Percentiles rank a stretch among this genome's conserved stretches.
Evolutionary conservation across 2,797 vertebrate genomes (phyloP).

Genomic region (Harpagifer antarcticus): DNA sequence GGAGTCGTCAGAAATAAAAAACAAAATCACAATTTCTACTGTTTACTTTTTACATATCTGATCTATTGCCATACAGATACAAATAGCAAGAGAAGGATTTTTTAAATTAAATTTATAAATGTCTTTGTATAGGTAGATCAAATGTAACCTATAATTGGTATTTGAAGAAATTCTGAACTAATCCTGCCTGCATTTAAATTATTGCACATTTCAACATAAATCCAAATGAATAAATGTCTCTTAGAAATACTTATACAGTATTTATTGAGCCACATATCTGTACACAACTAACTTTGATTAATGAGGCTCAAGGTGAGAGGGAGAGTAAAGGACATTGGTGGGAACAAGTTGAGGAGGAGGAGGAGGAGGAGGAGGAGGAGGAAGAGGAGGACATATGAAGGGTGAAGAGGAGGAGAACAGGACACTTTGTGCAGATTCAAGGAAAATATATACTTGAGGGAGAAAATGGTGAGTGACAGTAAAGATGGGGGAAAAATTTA

Average conservation of each 20-base stretch:
- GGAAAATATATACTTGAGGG: conserved; percentile 18
- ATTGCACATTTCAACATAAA: conserved; percentile 16
- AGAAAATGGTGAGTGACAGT: conserved; percentile 13
- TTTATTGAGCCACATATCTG: conserved; percentile 8
- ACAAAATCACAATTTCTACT: no score
- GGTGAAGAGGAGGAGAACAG: conserved; percentile 4
- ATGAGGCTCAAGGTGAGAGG: neutral
- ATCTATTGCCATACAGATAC: no score
- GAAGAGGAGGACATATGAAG: conserved; percentile 15
- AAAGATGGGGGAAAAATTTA: neutral
- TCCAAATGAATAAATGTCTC: conserved; percentile 7
- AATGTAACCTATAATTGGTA: neutral
- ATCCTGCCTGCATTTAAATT: conserved; percentile 1
- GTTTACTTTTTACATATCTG: no score
- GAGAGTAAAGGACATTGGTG: neutral
- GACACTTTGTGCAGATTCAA: conserved; percentile 11
- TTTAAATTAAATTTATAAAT: no score
- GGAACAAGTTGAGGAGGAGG: neutral
- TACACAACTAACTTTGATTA: conserved; percentile 16
- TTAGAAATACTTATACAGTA: neutral
- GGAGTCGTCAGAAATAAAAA: no score
- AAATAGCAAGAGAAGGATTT: no score
- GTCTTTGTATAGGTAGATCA: no score
- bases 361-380: neutral
- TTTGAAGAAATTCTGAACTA: neutral